Evolutionary conservation across 1,140 invertebrate species (phyloP), one percentile per base, ranked within the genome.

Genomic region (Belonocnema kinseyi): DNA sequence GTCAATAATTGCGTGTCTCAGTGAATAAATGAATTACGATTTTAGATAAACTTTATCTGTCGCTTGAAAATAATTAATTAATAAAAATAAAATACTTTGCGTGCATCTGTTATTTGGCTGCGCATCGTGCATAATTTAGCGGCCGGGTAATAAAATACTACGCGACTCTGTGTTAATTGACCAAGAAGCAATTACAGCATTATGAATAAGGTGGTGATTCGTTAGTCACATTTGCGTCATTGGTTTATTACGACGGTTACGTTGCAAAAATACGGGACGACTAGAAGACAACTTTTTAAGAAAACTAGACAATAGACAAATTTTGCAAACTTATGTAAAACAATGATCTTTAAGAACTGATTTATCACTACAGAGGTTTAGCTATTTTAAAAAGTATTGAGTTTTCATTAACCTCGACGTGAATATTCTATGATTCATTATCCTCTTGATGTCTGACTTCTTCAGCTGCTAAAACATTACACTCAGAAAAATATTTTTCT

Each of bases 171-270:
- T 85, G 85, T 88, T 88, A 88, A 88, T 88, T 88, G 86, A 82
- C 76, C 75, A 75, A 81, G 66, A 85, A 85, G 84, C 83, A 84
- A 88, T 83, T 84, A 85, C 82, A 75, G 77, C 80, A 86, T 85
- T 81, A 80, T 82, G 86, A 86, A 87, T 85, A 87, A 83, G 85
- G 80, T 74, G 78, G 78, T 33, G 4, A 5, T 83, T 80, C 85
- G 85, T 87, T 86, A 88, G 82, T 85, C 83, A 78, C 76, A 84
- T 84, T 81, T 85, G 81, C 87, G 86, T 88, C 87, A 87, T 80
- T 82, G 80, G 78, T 82, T 84, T 80, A 82, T 82, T 80, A 78
- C 77, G 80, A 80, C 79, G 75, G 73, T 80, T 74, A 79, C 81
- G 77, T 66, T 7, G 53, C 17, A n/a, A 10, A 10, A 54, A 54